phyloP scores from a whole-genome alignment of 2,888 invertebrate species.

The Uloborus plumipes region DNA sequence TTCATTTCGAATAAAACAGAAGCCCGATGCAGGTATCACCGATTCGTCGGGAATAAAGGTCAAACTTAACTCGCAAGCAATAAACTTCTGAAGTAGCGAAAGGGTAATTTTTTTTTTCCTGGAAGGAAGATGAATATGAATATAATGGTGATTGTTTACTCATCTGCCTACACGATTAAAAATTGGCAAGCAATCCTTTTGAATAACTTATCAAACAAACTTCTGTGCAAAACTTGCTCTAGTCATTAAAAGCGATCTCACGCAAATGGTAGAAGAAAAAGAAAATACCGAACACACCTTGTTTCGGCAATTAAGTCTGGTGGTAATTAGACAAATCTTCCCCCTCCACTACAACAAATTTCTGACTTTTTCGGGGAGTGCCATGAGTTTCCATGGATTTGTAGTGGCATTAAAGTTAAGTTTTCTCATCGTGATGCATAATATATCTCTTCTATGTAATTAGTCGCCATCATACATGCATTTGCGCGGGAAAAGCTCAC shows the following conservation, averaged over 20 bases:
- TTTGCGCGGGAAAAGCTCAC: conserved; percentile 44
- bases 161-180: conserved; percentile 36
- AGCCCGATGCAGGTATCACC: no score
- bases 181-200: conserved; percentile 45
- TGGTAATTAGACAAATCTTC: conserved; percentile 40
- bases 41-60: no score
- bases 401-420: conserved; percentile 46
- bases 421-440: conserved; percentile 35
- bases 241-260: conserved; percentile 51
- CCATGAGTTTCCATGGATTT: neutral
- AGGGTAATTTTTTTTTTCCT: no score
- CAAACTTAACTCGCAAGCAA: no score
- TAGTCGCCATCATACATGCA: conserved; percentile 60
- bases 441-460: conserved; percentile 35
- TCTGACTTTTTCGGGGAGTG: conserved; percentile 32
- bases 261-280: conserved; percentile 35
- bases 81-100: no score
- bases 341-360: conserved; percentile 17
- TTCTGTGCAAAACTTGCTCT: conserved; percentile 16
- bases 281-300: conserved; percentile 25
- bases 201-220: conserved; percentile 53
- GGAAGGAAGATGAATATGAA: no score
- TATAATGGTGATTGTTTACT: neutral
- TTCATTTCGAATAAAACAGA: no score
- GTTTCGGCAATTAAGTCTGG: conserved; percentile 46